phyloP scores from a whole-genome alignment of 2,888 invertebrate genomes.

The Eristalinus aeneus region DNA sequence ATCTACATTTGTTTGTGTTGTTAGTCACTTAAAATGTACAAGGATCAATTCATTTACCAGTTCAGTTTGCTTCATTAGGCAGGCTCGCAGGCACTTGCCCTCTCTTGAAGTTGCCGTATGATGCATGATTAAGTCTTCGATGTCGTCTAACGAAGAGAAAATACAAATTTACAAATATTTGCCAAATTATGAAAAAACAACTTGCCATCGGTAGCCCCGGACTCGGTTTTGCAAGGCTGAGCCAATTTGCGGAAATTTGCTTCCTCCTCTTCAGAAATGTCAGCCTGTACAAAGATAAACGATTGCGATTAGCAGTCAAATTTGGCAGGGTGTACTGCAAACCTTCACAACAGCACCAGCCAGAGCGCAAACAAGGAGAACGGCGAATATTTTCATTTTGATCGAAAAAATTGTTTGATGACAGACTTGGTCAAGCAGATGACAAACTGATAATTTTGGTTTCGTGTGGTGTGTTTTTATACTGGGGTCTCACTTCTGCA shows the following conservation, averaged over 20 bases:
- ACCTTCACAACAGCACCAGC: background rate
- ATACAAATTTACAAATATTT: background rate
- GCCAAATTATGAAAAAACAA: background rate
- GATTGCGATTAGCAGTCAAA: background rate
- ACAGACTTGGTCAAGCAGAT: background rate
- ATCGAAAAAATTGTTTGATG: background rate
- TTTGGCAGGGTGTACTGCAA: background rate
- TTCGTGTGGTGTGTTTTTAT: background rate
- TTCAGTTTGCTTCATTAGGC: conserved; percentile 74
- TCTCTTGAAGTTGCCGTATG: conserved; percentile 72
- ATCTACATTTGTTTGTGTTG: conserved; percentile 56
- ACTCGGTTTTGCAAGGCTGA: conserved; percentile 75
- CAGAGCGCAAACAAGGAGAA: background rate
- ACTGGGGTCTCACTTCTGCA: background rate
- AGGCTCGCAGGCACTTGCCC: conserved; percentile 76
- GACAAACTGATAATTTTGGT: conserved; percentile 1
- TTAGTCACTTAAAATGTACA: background rate
- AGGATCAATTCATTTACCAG: conserved; percentile 58
- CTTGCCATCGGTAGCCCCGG: conserved; percentile 78
- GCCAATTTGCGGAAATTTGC: conserved; percentile 71
- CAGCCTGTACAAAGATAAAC: conserved; percentile 53
- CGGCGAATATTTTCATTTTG: background rate
- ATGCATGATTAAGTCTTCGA: conserved; percentile 72
- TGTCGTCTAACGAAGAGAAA: conserved; percentile 61
- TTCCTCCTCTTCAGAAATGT: conserved; percentile 73